phyloP scores from a whole-genome alignment of 2,797 vertebrate species.

The Setipinna tenuifilis region DNA sequence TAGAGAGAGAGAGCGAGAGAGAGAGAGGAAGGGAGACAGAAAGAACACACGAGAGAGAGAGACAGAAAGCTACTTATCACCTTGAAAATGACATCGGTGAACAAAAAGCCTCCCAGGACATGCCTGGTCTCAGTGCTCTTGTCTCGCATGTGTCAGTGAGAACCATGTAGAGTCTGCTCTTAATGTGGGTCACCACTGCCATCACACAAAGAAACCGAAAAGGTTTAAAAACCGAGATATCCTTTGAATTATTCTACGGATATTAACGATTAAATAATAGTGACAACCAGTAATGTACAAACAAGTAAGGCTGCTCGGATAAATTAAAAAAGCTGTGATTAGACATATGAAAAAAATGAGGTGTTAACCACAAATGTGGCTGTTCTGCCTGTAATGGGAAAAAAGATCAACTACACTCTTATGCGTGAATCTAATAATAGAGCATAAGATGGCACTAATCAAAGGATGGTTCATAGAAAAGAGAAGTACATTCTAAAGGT shows the following conservation, averaged over 20 bases:
- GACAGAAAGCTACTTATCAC: conserved; percentile 78
- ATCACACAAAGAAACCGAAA: background rate
- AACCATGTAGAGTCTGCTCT: background rate
- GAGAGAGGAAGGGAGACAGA: conserved; percentile 53
- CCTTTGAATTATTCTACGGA: background rate
- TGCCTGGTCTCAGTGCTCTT: conserved; percentile 53
- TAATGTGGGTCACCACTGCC: conserved; percentile 12
- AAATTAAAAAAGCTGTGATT: background rate
- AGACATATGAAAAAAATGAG: background rate
- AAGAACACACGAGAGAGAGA: conserved; percentile 38
- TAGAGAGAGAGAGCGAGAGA: conserved; percentile 62
- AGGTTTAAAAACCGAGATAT: background rate
- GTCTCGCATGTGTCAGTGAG: conserved; percentile 53
- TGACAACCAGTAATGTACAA: conserved; percentile 7
- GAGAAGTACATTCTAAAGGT: background rate
- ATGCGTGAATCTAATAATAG: background rate
- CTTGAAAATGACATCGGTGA: conserved; percentile 74
- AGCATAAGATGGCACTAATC: background rate
- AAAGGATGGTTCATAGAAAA: background rate
- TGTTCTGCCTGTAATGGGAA: background rate
- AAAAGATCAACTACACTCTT: background rate
- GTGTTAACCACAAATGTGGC: background rate
- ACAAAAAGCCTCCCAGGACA: conserved; percentile 68
- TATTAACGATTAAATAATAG: background rate
- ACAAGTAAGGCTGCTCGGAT: background rate